Percentiles rank a stretch among this genome's conserved stretches.
Evolutionary conservation across 2,797 vertebrate species (phyloP).

Genomic region (Liasis olivaceus): DNA sequence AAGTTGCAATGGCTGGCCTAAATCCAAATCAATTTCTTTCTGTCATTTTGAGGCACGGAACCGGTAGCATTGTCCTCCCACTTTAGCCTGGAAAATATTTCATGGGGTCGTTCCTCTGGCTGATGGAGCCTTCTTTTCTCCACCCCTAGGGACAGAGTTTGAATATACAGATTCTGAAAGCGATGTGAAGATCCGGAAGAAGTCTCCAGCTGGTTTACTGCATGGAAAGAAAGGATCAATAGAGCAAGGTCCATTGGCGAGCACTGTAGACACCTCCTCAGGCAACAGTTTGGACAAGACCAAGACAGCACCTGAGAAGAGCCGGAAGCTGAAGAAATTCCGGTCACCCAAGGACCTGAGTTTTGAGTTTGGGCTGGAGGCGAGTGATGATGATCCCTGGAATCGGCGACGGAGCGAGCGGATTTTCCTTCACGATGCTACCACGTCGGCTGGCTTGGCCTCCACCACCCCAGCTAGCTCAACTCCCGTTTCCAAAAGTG

Average conservation of each 20-base stretch:
- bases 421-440: conserved; percentile 94
- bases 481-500: conserved; percentile 75
- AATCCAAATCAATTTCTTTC: not conserved
- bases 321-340: conserved; percentile 81
- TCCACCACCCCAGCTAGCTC: conserved; percentile 60
- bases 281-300: conserved; percentile 76
- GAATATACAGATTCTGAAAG: conserved; percentile 94
- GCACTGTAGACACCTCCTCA: conserved; percentile 50
- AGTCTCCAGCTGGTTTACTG: conserved; percentile 81
- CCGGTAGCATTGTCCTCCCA: not conserved
- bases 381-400: conserved; percentile 94
- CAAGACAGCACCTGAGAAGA: conserved; percentile 76
- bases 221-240: conserved; percentile 83
- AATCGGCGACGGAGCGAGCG: conserved; percentile 90
- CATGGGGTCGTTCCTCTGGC: not conserved
- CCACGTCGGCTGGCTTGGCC: conserved; percentile 71
- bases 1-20: not conserved
- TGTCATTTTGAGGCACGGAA: not conserved
- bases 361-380: conserved; percentile 83
- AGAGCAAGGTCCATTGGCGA: conserved; percentile 73
- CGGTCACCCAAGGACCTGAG: conserved; percentile 83
- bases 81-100: not conserved
- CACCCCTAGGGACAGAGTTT: conserved; percentile 81
- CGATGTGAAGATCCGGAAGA: conserved; percentile 86
- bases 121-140: not conserved